These are phyloP conservation scores for Catotricha subobsoleta DNA, from an alignment of 2,888 invertebrate species.

Conservation along the genomic window DNA sequence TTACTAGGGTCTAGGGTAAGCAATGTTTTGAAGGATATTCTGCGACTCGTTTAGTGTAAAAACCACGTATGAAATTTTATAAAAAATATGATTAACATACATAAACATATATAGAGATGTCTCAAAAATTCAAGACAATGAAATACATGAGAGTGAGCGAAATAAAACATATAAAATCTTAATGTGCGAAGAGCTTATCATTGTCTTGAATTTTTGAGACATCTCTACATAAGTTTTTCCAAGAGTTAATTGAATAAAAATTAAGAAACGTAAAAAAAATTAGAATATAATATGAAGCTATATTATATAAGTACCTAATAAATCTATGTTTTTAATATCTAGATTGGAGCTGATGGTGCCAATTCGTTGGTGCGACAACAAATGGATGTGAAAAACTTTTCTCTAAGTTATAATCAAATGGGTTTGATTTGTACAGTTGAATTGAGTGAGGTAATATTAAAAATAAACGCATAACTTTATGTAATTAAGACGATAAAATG, in stretches of 20 bases:
- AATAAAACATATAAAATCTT: no score
- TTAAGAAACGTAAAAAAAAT: no score
- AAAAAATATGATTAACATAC: no score
- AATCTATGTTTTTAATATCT: constrained; percentile 8
- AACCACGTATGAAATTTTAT: no score
- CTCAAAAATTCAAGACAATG: no score
- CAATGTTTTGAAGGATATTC: no score
- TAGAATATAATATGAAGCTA: no score
- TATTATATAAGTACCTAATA: background rate
- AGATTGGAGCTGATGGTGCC: constrained; percentile 90
- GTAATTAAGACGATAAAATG: constrained; percentile 6
- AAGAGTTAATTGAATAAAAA: background rate
- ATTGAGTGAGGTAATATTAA: constrained; percentile 64
- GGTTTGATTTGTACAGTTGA: constrained; percentile 84
- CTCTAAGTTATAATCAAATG: constrained; percentile 75
- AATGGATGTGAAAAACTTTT: constrained; percentile 63
- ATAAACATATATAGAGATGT: no score
- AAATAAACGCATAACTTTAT: constrained; percentile 1
- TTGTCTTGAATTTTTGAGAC: background rate
- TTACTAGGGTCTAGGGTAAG: no score
- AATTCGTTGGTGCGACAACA: constrained; percentile 71
- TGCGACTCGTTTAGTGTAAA: no score
- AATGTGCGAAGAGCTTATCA: no score
- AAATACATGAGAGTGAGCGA: no score
- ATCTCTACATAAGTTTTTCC: background rate